A percentile compares a stretch with the other conserved stretches of the same genome.
Evolutionary conservation across 2,113 vertebrate genomes (phyloP).

Genomic region (Dasyurus viverrinus): DNA sequence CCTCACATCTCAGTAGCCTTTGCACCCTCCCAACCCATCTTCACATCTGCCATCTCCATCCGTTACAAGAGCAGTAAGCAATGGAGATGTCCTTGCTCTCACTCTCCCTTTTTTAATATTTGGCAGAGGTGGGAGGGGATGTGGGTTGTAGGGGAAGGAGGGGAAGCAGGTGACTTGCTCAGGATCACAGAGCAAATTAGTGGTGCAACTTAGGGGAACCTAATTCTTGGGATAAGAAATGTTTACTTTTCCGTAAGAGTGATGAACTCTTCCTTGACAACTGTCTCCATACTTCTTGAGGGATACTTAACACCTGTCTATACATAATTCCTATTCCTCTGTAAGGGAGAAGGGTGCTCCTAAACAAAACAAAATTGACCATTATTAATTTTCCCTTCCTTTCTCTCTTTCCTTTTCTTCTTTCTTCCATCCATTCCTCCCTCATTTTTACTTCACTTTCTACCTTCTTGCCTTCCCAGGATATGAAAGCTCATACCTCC

Average conservation of each 20-base stretch:
- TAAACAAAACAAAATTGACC: not conserved
- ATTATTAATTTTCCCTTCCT: not conserved
- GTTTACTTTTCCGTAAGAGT: not conserved
- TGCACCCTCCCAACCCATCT: not conserved
- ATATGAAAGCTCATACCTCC: slow-evolving; percentile 84
- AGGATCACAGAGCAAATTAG: not conserved
- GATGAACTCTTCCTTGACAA: not conserved
- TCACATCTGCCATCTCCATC: not conserved
- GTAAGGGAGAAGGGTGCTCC: not conserved
- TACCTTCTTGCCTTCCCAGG: slow-evolving; percentile 71
- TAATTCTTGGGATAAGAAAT: not conserved
- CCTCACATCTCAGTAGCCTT: not conserved
- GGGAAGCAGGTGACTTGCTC: not conserved
- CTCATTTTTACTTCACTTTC: not conserved
- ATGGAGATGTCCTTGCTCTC: not conserved
- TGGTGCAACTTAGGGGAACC: not conserved
- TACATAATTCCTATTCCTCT: not conserved
- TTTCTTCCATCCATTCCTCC: not conserved
- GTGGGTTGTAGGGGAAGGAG: not conserved
- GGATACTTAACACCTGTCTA: not conserved
- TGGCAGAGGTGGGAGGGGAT: not conserved
- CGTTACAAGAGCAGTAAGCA: not conserved
- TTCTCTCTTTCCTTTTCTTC: not conserved
- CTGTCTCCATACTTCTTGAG: not conserved
- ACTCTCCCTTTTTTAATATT: not conserved